Percentiles rank a stretch among this genome's conserved stretches.
Evolutionary conservation across 2,113 vertebrate species (phyloP).

Genomic region (Trochalopteron elliotii): DNA sequence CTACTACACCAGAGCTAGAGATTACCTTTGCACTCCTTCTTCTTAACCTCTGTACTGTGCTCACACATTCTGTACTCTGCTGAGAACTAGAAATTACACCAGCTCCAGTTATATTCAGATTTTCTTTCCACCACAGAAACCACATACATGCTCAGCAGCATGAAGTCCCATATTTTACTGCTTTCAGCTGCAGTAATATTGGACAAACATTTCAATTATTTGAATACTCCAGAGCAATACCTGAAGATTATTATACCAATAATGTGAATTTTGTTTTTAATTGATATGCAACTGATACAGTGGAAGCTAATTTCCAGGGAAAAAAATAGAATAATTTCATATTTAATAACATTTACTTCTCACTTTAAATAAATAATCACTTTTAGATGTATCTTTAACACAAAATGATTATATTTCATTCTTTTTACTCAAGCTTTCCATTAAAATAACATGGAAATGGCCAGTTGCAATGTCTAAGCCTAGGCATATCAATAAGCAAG

Average conservation of each 20-base stretch:
- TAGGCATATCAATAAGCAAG: background rate
- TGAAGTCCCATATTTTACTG: background rate
- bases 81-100: background rate
- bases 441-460: background rate
- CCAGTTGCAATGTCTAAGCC: background rate
- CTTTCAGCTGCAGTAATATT: background rate
- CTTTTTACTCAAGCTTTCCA: conserved; percentile 32
- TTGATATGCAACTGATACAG: background rate
- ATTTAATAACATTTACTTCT: background rate
- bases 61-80: background rate
- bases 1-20: background rate
- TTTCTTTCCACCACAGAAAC: background rate
- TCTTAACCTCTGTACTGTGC: background rate
- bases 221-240: background rate
- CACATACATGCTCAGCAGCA: background rate
- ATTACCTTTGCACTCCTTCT: background rate
- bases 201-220: background rate
- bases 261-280: conserved; percentile 14
- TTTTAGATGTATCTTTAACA: background rate
- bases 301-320: conserved; percentile 32
- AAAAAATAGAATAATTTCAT: conserved; percentile 27
- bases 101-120: background rate
- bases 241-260: background rate
- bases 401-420: conserved; percentile 15
- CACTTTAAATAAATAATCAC: conserved; percentile 32